Evolutionary conservation across 1,140 invertebrate species (phyloP).

Genomic region (Apis florea): DNA sequence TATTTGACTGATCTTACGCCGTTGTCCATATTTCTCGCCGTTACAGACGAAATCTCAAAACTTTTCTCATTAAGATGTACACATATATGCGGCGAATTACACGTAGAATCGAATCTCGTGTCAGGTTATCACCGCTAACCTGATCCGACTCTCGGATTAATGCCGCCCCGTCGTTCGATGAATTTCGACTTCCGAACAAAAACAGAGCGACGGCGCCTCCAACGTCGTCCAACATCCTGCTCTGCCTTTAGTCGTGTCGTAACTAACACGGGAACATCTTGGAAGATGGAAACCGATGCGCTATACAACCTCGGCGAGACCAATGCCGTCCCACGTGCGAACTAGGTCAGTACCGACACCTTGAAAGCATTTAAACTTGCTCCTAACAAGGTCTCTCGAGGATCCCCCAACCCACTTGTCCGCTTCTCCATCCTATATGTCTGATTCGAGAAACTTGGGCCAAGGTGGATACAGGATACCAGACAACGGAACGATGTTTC

Average conservation of each 20-base stretch:
- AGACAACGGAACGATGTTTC: constrained; percentile 54
- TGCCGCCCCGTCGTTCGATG: background rate
- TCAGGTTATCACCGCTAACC: background rate
- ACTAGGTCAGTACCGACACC: constrained; percentile 62
- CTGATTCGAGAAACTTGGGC: constrained; percentile 52
- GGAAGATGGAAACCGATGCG: constrained; percentile 50
- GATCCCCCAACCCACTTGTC: constrained; percentile 42
- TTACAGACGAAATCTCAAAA: background rate
- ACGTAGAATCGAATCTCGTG: background rate
- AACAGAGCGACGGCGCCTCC: background rate
- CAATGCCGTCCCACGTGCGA: constrained; percentile 48
- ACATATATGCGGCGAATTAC: background rate
- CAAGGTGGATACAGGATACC: constrained; percentile 57
- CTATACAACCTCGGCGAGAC: constrained; percentile 13
- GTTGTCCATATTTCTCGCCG: too few relatives aligned
- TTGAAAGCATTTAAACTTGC: constrained; percentile 66
- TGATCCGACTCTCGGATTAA: background rate
- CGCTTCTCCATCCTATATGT: background rate
- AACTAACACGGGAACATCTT: constrained; percentile 14
- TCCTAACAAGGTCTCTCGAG: constrained; percentile 48
- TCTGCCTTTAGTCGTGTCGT: background rate
- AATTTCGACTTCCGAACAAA: background rate
- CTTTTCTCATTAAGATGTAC: background rate
- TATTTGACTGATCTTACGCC: too few relatives aligned
- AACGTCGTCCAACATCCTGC: background rate